Conservation (phyloP, 2,797 vertebrate species). For the Tachyglossus aculeatus region DNA sequence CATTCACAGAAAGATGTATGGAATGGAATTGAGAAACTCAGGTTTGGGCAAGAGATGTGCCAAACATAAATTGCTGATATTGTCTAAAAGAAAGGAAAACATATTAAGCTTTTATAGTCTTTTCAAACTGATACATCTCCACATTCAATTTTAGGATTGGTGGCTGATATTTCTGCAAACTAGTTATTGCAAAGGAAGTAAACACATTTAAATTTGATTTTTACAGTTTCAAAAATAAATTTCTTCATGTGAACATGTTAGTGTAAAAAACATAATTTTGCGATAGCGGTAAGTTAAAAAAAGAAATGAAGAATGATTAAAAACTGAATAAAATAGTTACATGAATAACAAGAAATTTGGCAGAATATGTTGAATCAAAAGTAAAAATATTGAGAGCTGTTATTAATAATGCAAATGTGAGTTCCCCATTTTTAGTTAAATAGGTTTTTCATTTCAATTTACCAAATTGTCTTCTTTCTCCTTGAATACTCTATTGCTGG, state of each 20-base stretch:
- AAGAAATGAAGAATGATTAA: constrained; percentile 34
- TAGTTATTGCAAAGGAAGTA: constrained; percentile 4
- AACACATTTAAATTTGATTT: constrained; percentile 4
- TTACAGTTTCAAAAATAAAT: background rate
- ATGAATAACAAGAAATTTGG: constrained; percentile 24
- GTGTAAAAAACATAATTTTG: too few species aligned
- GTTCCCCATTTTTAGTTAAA: constrained; percentile 23
- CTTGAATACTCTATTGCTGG: too few species aligned
- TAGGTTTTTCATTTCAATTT: too few species aligned
- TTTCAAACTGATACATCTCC: background rate
- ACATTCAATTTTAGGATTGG: background rate
- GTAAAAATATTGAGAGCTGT: constrained; percentile 15
- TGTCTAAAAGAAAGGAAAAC: background rate
- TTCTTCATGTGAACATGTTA: too few species aligned
- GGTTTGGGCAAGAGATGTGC: constrained; percentile 4
- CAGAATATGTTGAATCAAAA: constrained; percentile 16
- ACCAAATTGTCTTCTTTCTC: too few species aligned
- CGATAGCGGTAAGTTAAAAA: too few species aligned
- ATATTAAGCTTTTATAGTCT: background rate
- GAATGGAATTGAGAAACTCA: background rate
- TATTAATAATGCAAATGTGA: background rate
- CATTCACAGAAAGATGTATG: background rate
- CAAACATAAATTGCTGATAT: background rate
- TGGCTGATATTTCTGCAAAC: background rate
- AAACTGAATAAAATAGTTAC: constrained; percentile 1